Percentiles rank a stretch among this genome's conserved stretches.
Evolutionary conservation across 2,113 vertebrate species (phyloP).

Genomic region (Neopipo cinnamomea): DNA sequence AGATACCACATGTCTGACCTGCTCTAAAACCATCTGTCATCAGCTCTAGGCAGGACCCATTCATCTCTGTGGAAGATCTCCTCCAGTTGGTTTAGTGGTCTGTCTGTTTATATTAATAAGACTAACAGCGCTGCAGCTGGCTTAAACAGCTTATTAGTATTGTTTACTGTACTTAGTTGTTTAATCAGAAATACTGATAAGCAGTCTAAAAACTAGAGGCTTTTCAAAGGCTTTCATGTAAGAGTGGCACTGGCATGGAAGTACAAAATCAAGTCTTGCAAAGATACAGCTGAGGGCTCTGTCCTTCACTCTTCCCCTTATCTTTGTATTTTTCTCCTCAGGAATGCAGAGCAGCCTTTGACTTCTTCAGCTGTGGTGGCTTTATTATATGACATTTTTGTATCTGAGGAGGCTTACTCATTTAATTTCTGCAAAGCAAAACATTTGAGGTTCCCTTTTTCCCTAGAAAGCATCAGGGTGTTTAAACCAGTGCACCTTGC

Average conservation of each 20-base stretch:
- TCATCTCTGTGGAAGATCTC: conserved; percentile 9
- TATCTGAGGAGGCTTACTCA: neutral
- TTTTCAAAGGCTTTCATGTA: neutral
- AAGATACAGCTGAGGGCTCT: neutral
- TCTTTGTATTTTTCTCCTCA: neutral
- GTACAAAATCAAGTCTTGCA: neutral
- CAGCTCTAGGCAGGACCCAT: neutral
- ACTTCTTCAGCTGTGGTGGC: neutral
- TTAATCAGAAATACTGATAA: neutral
- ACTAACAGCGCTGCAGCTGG: neutral
- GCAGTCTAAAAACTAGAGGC: neutral
- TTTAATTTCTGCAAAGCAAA: neutral
- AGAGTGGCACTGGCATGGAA: neutral
- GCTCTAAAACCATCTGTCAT: conserved; percentile 53
- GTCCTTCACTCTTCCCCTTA: neutral
- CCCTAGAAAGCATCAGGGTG: neutral
- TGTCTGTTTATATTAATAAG: neutral
- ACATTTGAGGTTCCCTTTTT: neutral
- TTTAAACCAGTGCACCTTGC: neutral
- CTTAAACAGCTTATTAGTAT: neutral
- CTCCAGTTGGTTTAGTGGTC: neutral
- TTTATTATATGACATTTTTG: neutral
- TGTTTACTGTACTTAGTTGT: neutral
- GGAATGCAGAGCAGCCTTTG: neutral
- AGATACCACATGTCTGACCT: conserved; percentile 29